Conservation (phyloP, 2,888 invertebrate species). For the Ormyrus thymus region DNA sequence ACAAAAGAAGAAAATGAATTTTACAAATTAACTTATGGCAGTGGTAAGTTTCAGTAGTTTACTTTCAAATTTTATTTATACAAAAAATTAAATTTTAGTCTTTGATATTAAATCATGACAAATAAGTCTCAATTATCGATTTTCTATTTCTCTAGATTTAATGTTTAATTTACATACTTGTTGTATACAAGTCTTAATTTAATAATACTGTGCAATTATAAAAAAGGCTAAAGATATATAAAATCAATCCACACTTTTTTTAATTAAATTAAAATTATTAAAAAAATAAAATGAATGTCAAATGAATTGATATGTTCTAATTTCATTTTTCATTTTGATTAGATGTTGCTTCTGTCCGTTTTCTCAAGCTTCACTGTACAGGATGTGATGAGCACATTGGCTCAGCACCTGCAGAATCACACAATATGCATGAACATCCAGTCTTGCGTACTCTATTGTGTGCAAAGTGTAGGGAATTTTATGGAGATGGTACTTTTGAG, state of each 20-base stretch:
- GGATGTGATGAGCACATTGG: conserved; percentile 86
- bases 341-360: conserved; percentile 79
- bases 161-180: too few species aligned
- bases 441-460: conserved; percentile 84
- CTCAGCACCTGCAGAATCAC: conserved; percentile 80
- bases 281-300: neutral
- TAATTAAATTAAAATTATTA: conserved; percentile 9
- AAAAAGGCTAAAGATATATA: too few species aligned
- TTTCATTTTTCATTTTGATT: conserved; percentile 65
- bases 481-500: conserved; percentile 87
- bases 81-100: too few species aligned
- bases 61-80: neutral
- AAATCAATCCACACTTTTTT: too few species aligned
- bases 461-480: conserved; percentile 84
- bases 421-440: conserved; percentile 84
- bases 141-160: too few species aligned
- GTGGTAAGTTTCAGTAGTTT: conserved; percentile 62
- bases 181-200: too few species aligned
- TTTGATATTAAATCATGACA: too few species aligned
- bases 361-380: conserved; percentile 82
- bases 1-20: conserved; percentile 66
- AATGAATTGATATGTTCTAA: neutral
- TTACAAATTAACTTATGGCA: conserved; percentile 67
- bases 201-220: too few species aligned
- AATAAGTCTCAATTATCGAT: too few species aligned